These are phyloP conservation scores for Pavo muticus DNA, from an alignment of 2,113 vertebrate species.

Conservation along the genomic window DNA sequence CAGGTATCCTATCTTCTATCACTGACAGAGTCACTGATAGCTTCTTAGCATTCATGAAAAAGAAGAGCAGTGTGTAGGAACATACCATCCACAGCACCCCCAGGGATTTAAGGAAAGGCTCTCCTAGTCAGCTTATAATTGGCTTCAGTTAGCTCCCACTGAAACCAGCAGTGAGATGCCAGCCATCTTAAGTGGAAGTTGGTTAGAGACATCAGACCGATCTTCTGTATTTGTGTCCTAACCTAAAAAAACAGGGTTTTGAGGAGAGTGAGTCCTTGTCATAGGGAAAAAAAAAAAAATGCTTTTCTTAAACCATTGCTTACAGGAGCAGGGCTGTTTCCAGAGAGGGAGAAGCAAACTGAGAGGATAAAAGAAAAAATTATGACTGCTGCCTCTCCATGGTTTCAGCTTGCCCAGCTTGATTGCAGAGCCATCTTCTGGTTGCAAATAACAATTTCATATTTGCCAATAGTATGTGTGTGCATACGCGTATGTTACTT, in stretches of 20 bases:
- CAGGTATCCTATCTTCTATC: not conserved
- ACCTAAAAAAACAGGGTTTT: not conserved
- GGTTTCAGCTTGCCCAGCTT: slow-evolving; percentile 42
- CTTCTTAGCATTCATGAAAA: not conserved
- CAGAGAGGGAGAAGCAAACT: not conserved
- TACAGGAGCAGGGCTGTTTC: not conserved
- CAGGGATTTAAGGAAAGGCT: not conserved
- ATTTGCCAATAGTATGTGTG: not conserved
- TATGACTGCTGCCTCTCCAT: not conserved
- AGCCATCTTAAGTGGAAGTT: not conserved
- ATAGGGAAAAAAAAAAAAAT: accelerated
- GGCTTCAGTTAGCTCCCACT: not conserved
- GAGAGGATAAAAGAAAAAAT: not conserved
- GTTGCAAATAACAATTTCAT: slow-evolving; percentile 33
- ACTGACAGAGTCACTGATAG: not conserved
- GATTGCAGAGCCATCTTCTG: slow-evolving; percentile 71
- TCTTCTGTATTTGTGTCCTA: not conserved
- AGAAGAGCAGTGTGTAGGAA: not conserved
- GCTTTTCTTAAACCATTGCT: not conserved
- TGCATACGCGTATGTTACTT: not conserved
- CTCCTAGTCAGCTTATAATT: not conserved
- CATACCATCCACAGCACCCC: not conserved
- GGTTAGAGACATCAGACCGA: not conserved
- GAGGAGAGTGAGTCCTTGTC: not conserved
- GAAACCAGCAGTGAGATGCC: not conserved